phyloP scores from a whole-genome alignment of 2,113 vertebrate genomes.

The Rallus limicola region DNA sequence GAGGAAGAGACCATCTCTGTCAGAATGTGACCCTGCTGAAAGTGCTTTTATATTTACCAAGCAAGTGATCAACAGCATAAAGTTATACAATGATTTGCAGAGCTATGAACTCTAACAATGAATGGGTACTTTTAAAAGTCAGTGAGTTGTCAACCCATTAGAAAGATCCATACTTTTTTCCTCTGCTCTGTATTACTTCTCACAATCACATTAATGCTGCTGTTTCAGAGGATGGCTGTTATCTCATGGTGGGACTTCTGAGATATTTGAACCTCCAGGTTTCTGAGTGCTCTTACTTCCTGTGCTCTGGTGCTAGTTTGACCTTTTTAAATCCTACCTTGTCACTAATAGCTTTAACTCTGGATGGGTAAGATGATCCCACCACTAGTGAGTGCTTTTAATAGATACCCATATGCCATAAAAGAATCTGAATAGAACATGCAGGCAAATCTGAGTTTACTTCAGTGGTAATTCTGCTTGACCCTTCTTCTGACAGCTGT shows the following conservation, averaged over 20 bases:
- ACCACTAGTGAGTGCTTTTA: no score
- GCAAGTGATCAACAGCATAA: not conserved
- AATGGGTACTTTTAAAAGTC: not conserved
- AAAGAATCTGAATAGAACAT: no score
- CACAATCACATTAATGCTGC: rapidly evolving
- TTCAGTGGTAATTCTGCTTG: no score
- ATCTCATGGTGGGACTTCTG: not conserved
- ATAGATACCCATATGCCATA: no score
- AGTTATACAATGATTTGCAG: not conserved
- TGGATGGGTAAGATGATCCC: no score
- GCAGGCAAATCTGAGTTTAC: no score
- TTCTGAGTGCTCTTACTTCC: not conserved
- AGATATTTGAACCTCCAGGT: not conserved
- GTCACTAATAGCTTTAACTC: no score
- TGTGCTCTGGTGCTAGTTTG: not conserved
- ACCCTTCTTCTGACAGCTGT: no score
- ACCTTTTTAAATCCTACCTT: no score
- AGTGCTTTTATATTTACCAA: not conserved
- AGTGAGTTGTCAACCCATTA: not conserved
- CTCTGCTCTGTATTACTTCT: not conserved
- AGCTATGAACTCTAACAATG: not conserved
- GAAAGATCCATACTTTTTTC: not conserved
- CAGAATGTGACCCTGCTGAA: not conserved
- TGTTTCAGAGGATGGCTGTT: not conserved
- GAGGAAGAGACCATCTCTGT: not conserved